Evolutionary conservation across 2,113 vertebrate species (phyloP).

Genomic region (Oceanodroma tethys): DNA sequence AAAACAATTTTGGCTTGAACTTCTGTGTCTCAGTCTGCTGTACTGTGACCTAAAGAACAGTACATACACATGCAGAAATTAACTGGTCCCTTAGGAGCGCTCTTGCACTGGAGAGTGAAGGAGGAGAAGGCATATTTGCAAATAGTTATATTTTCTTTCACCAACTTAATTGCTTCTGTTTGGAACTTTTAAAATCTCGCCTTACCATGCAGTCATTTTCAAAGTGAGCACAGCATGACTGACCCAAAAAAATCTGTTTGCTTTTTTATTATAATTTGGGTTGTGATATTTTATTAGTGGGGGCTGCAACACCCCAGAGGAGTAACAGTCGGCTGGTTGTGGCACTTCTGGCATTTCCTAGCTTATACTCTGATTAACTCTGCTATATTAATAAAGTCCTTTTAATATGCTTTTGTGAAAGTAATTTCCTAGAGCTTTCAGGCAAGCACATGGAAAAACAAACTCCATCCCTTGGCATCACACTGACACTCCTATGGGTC

Average conservation of each 20-base stretch:
- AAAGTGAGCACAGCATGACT: constrained; percentile 43
- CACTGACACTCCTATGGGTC: background rate
- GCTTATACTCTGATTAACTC: constrained; percentile 22
- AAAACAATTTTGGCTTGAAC: constrained; percentile 64
- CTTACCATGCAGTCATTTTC: constrained; percentile 39
- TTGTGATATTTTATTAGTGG: constrained; percentile 29
- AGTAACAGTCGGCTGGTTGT: background rate
- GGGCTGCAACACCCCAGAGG: constrained; percentile 4
- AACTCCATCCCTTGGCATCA: background rate
- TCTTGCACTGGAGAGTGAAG: constrained; percentile 46
- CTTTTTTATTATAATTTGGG: constrained; percentile 53
- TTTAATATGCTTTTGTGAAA: constrained; percentile 30
- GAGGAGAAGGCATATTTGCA: constrained; percentile 52
- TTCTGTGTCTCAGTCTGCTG: constrained; percentile 52
- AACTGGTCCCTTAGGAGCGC: constrained; percentile 52
- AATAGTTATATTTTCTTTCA: constrained; percentile 54
- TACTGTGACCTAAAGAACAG: constrained; percentile 64
- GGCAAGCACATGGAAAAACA: background rate
- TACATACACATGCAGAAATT: constrained; percentile 54
- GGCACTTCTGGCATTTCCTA: constrained; percentile 32
- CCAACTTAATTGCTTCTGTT: constrained; percentile 63
- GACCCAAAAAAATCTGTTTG: background rate
- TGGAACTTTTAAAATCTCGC: constrained; percentile 57
- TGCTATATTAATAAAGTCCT: constrained; percentile 29
- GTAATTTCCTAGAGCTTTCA: constrained; percentile 27